These are phyloP conservation scores for Phalacrocorax carbo DNA, from an alignment of 2,113 vertebrate species.

Conservation along the genomic window DNA sequence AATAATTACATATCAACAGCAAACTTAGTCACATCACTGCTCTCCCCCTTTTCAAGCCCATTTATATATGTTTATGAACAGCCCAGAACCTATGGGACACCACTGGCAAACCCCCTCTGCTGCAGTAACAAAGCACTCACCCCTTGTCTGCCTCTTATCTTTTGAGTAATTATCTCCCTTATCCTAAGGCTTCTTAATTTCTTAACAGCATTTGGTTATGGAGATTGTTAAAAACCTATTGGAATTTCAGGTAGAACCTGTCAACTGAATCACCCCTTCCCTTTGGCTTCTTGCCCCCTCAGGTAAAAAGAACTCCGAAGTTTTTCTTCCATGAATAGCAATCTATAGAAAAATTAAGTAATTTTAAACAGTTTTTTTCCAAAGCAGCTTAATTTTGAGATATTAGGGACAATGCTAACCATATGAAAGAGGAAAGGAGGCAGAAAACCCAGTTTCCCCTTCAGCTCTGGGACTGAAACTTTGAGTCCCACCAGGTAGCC, in stretches of 20 bases:
- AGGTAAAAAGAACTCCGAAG: background rate
- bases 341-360: background rate
- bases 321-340: background rate
- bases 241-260: background rate
- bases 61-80: background rate
- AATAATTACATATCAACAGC: constrained; percentile 36
- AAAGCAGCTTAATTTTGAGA: background rate
- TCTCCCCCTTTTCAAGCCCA: background rate
- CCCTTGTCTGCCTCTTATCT: background rate
- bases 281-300: background rate
- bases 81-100: background rate
- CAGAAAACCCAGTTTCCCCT: background rate
- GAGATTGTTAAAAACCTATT: background rate
- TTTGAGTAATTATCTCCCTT: background rate
- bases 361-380: background rate
- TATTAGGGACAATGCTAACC: background rate
- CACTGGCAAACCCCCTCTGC: background rate
- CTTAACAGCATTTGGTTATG: background rate
- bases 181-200: background rate
- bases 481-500: background rate
- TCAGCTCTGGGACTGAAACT: background rate
- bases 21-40: constrained; percentile 20
- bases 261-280: background rate
- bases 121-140: background rate
- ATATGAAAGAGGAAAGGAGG: background rate